Evolutionary conservation across 1,140 invertebrate species (phyloP), one percentile per base, ranked within the genome.

Genomic region (Drosophila pectinifera): DNA sequence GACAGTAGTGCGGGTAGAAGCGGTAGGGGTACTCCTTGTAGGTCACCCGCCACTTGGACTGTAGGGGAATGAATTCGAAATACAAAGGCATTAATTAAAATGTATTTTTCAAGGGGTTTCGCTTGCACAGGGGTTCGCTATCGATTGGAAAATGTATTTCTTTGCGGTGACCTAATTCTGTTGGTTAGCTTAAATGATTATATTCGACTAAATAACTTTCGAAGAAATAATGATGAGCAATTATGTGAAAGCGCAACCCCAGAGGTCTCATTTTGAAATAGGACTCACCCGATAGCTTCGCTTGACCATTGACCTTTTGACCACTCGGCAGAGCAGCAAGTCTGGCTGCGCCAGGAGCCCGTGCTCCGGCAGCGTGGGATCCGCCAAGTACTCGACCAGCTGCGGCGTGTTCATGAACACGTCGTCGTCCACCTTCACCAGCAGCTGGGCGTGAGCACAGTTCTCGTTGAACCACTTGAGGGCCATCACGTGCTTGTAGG

Each of bases 401-500:
- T 93, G 94, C 62, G 94, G 93, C 42, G 94, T 94, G 92, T 97
- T 95, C 45, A 97, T 95, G 89, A 96, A 96, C 42, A 96, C 94
- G 92, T 97, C 96, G 81, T 97, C 96, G 88, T 97, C 96, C 80
- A 95, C 94, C 92, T 97, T 97, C 74, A 97, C 93, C 73, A 97
- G 92, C 92, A 96, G 96, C 84, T 94, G 95, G 36, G 95, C 95
- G 73, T 94, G 93, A 53, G 93, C 92, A 92, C 95, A 96, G 92
- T 95, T 94, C 84, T 95, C 95, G 6, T 94, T 93, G 42, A 95
- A 94, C 95, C 96, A 98, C 90, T 96, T 96, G n/a, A 98, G 93
- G 1, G 94, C 95, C 94, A 96, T 96, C 5, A 96, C 95, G 92
- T 97, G 96, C 92, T 98, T 98, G 83, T 97, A 97, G 2, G 97